Conservation (phyloP, 2,113 vertebrate species). For the Orycteropus afer region DNA sequence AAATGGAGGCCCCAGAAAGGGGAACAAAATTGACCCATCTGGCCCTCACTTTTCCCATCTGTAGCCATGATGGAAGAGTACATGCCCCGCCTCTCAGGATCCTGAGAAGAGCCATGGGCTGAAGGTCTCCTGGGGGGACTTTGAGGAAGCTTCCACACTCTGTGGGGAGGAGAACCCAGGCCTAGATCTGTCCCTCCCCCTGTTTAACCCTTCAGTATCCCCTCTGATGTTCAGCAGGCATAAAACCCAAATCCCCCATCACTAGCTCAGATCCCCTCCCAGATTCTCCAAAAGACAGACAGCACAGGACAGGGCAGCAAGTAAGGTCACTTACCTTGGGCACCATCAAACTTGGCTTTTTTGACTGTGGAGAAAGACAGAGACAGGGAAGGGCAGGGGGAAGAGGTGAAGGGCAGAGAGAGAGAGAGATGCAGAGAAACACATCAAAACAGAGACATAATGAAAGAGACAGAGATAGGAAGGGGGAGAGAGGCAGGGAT, state of each 20-base stretch:
- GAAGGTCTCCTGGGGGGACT: background rate
- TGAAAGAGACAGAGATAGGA: background rate
- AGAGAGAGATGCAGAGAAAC: constrained; percentile 71
- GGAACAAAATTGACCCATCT: background rate
- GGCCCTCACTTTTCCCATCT: background rate
- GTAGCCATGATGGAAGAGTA: background rate
- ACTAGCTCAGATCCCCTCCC: background rate
- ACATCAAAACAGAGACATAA: background rate
- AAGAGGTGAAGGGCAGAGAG: background rate
- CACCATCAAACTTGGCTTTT: constrained; percentile 98
- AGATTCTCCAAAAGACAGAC: background rate
- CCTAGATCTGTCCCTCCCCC: background rate
- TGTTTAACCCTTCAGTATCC: background rate
- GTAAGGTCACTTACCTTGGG: constrained; percentile 91
- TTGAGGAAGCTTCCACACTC: background rate
- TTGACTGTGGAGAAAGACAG: constrained; percentile 92
- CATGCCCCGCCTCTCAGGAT: background rate
- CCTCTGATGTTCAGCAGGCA: background rate
- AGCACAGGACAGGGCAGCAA: background rate
- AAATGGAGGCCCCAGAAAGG: background rate
- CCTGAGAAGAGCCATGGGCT: background rate
- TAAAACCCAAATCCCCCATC: background rate
- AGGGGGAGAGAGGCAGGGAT: background rate
- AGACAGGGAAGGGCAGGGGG: background rate
- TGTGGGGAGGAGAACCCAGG: background rate